phyloP scores from a whole-genome alignment of 2,113 vertebrate species.

The Shinisaurus crocodilurus region DNA sequence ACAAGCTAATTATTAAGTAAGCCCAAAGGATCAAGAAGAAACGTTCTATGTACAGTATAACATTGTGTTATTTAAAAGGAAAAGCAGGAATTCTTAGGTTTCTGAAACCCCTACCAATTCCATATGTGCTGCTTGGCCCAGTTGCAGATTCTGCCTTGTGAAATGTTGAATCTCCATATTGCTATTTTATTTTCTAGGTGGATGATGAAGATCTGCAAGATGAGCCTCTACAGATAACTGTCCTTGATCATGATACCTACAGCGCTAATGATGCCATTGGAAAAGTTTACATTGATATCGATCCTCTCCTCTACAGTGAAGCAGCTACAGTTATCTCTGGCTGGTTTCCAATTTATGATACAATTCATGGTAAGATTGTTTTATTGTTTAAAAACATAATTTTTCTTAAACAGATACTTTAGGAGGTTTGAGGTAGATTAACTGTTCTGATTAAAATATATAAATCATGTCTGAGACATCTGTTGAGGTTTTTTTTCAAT shows the following conservation, averaged over 20 bases:
- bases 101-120: not conserved
- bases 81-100: not conserved
- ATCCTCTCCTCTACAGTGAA: conserved; percentile 93
- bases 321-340: conserved; percentile 97
- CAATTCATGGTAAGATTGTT: conserved; percentile 89
- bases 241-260: conserved; percentile 97
- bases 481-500: not conserved
- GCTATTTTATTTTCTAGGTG: conserved; percentile 81
- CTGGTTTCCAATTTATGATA: conserved; percentile 99
- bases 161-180: not conserved
- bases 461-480: conserved; percentile 16
- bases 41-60: not conserved
- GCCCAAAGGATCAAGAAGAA: too few species aligned
- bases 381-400: conserved; percentile 8
- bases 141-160: rapidly evolving
- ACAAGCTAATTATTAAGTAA: not conserved
- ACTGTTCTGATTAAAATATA: not conserved
- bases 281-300: conserved; percentile 99
- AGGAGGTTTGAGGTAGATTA: conserved; percentile 3
- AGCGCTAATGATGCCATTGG: conserved; percentile 99
- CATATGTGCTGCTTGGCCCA: not conserved
- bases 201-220: conserved; percentile 98
- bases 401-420: conserved; percentile 25
- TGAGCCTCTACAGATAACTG: conserved; percentile 96
- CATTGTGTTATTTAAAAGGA: not conserved